Conservation (phyloP, 2,888 invertebrate genomes). For the Luffia ferchaultella region DNA sequence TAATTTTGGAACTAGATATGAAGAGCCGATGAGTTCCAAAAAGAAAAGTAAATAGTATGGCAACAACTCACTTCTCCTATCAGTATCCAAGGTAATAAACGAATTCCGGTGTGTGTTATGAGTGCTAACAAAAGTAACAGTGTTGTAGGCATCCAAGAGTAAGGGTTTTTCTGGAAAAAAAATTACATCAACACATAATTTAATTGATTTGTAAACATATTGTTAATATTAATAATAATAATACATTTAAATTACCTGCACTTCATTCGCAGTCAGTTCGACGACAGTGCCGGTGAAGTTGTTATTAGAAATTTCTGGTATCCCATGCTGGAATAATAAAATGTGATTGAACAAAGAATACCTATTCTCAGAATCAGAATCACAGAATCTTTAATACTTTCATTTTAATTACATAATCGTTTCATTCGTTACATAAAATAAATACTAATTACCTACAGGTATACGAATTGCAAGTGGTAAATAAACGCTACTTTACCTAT, state of each 20-base stretch:
- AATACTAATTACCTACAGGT: neutral
- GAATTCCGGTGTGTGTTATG: constrained; percentile 73
- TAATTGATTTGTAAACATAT: neutral
- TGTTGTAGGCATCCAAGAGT: constrained; percentile 74
- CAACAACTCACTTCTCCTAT: constrained; percentile 74
- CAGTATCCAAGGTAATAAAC: constrained; percentile 81
- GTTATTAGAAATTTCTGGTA: neutral
- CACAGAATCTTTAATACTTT: neutral
- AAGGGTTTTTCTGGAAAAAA: constrained; percentile 43
- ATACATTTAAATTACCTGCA: neutral
- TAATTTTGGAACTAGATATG: no score
- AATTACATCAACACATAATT: neutral
- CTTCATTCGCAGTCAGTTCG: no score
- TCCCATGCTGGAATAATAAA: neutral
- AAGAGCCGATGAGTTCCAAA: no score
- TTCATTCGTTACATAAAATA: no score
- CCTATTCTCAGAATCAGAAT: neutral
- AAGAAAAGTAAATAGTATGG: constrained; percentile 4
- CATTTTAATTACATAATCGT: no score
- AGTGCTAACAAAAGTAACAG: constrained; percentile 73
- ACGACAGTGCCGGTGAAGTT: neutral
- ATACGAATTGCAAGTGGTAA: neutral
- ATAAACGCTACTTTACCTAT: neutral
- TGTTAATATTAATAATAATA: no score
- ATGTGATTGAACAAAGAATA: no score